Percentiles rank a stretch among this genome's conserved stretches.
phyloP scores from a whole-genome alignment of 2,888 invertebrate genomes.

The Microdon myrmicae region DNA sequence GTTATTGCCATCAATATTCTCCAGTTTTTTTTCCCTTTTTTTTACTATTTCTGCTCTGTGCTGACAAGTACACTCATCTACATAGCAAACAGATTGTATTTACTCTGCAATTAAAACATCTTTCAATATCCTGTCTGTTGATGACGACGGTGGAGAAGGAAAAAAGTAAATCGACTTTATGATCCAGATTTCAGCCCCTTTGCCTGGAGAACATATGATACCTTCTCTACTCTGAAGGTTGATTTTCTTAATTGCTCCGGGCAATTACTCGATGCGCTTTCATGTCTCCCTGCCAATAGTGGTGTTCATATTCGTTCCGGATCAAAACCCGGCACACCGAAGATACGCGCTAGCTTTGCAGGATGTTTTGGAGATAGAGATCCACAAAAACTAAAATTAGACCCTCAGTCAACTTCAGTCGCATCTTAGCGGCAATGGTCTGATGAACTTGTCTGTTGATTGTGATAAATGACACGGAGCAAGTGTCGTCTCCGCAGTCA shows the following conservation, averaged over 20 bases:
- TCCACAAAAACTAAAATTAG: conserved; percentile 44
- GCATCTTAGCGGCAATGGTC: conserved; percentile 24
- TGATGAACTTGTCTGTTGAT: conserved; percentile 48
- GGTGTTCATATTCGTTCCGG: conserved; percentile 11
- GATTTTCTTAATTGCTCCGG: conserved; percentile 50
- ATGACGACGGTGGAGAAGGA: conserved; percentile 38
- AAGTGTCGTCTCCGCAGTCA: conserved; percentile 26
- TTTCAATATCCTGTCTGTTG: conserved; percentile 53
- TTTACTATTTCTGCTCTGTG: neutral
- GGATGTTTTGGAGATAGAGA: conserved; percentile 28
- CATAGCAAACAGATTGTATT: conserved; percentile 46
- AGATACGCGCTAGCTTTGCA: too few species aligned
- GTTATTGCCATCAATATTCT: conserved; percentile 18
- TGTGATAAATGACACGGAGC: conserved; percentile 45
- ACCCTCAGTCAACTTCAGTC: conserved; percentile 25
- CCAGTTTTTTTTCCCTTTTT: too few species aligned
- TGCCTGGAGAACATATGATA: conserved; percentile 36
- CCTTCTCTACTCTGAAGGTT: conserved; percentile 35
- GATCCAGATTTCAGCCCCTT: conserved; percentile 31
- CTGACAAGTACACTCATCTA: conserved; percentile 36
- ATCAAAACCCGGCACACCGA: neutral
- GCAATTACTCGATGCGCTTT: conserved; percentile 33
- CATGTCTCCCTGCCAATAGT: conserved; percentile 14
- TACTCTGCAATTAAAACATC: conserved; percentile 52
- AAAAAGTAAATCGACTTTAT: conserved; percentile 22